These are phyloP conservation scores for Setipinna tenuifilis DNA, from an alignment of 2,797 vertebrate species.

Conservation along the genomic window DNA sequence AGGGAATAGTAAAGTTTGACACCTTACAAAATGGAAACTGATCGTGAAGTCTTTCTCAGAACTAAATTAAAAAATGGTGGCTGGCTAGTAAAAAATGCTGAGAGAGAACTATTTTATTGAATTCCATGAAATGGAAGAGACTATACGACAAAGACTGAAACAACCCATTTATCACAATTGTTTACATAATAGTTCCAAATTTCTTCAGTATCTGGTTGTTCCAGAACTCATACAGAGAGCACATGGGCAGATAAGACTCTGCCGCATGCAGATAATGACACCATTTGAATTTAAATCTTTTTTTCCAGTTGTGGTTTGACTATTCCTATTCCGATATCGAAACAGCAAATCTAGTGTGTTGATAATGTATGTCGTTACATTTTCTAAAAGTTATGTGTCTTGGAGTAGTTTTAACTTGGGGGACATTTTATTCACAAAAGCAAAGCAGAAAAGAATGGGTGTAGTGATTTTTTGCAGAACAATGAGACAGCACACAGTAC, in stretches of 20 bases:
- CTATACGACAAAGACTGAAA: constrained; percentile 31
- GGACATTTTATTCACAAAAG: constrained; percentile 9
- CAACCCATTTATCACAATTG: constrained; percentile 27
- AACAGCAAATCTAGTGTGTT: constrained; percentile 12
- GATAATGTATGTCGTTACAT: background rate
- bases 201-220: constrained; percentile 6
- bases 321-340: background rate
- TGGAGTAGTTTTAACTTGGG: background rate
- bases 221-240: background rate
- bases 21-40: constrained; percentile 5
- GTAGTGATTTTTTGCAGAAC: constrained; percentile 16
- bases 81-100: constrained; percentile 1
- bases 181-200: constrained; percentile 21
- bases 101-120: constrained; percentile 9
- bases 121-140: constrained; percentile 18
- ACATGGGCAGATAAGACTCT: background rate
- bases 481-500: background rate
- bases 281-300: constrained; percentile 6
- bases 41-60: background rate
- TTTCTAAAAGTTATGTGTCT: background rate
- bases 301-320: background rate
- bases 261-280: background rate
- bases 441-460: background rate
- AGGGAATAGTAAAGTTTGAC: background rate
- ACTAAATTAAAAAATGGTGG: background rate